Conservation (phyloP, 2,113 vertebrate genomes). For the Promerops cafer region DNA sequence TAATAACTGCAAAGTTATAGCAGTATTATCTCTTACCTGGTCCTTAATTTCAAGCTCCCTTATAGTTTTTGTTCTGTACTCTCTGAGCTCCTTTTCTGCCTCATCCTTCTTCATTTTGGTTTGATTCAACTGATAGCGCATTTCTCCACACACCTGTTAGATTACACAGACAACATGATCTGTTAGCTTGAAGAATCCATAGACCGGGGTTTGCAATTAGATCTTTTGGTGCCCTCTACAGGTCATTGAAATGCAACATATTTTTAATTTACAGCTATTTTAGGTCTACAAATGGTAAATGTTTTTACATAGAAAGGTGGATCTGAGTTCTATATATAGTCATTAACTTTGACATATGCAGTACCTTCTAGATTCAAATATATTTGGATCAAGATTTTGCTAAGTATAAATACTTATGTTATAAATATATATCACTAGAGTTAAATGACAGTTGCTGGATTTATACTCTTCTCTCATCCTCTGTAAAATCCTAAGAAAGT, state of each 20-base stretch:
- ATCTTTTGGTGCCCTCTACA: slow-evolving; percentile 78
- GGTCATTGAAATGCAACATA: slow-evolving; percentile 24
- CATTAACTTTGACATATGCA: slow-evolving; percentile 1
- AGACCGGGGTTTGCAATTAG: slow-evolving; percentile 32
- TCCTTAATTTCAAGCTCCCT: slow-evolving; percentile 83
- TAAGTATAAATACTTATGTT: slow-evolving; percentile 33
- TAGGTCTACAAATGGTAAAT: neutral
- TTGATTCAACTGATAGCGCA: slow-evolving; percentile 86
- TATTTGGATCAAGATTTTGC: slow-evolving; percentile 7
- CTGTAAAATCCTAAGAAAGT: slow-evolving; percentile 2
- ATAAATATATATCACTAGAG: slow-evolving; percentile 14
- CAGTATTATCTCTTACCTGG: slow-evolving; percentile 78
- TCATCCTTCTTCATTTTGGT: slow-evolving; percentile 87
- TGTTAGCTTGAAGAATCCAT: slow-evolving; percentile 35
- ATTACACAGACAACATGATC: slow-evolving; percentile 62
- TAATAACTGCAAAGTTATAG: slow-evolving; percentile 48
- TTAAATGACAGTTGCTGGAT: slow-evolving; percentile 8
- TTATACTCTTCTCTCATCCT: neutral
- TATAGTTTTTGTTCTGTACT: slow-evolving; percentile 80
- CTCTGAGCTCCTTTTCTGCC: slow-evolving; percentile 85
- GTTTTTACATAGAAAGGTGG: slow-evolving; percentile 9
- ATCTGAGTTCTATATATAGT: neutral
- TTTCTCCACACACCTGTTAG: slow-evolving; percentile 87
- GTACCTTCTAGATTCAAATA: slow-evolving; percentile 6
- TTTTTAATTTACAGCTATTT: neutral